Percentiles rank a stretch among this genome's conserved stretches.
phyloP scores from a whole-genome alignment of 2,888 invertebrate genomes.

The Zygogramma bicolorata region DNA sequence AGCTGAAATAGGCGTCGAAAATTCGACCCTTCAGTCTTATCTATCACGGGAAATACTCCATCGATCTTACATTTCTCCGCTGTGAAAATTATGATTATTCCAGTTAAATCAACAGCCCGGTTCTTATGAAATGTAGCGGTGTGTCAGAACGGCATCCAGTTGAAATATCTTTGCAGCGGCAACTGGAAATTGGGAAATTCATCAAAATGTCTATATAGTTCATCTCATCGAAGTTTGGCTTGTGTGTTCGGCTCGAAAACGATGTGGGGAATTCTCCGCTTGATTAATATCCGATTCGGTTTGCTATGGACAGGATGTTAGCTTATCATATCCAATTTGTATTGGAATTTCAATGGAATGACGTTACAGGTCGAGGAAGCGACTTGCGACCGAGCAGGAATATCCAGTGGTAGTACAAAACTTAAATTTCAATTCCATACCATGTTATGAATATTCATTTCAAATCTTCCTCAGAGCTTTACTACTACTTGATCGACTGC shows the following conservation, averaged over 20 bases:
- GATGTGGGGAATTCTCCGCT: constrained; percentile 8
- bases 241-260: constrained; percentile 11
- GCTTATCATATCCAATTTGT: constrained; percentile 1
- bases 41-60: neutral
- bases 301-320: constrained; percentile 10
- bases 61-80: neutral
- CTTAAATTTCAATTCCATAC: too few species aligned
- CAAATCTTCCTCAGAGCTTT: too few species aligned
- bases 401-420: too few species aligned
- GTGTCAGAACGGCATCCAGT: constrained; percentile 31
- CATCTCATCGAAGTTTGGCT: constrained; percentile 31
- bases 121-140: constrained; percentile 38
- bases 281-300: constrained; percentile 8
- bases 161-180: constrained; percentile 41
- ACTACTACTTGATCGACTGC: too few species aligned
- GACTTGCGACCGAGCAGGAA: neutral
- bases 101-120: constrained; percentile 30
- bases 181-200: constrained; percentile 48
- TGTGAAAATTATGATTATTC: constrained; percentile 16
- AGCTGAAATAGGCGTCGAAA: too few species aligned
- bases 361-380: neutral
- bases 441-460: too few species aligned
- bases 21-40: too few species aligned
- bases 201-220: constrained; percentile 46
- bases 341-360: neutral